Conservation (phyloP, 2,797 vertebrate species). For the Tapera naevia region DNA sequence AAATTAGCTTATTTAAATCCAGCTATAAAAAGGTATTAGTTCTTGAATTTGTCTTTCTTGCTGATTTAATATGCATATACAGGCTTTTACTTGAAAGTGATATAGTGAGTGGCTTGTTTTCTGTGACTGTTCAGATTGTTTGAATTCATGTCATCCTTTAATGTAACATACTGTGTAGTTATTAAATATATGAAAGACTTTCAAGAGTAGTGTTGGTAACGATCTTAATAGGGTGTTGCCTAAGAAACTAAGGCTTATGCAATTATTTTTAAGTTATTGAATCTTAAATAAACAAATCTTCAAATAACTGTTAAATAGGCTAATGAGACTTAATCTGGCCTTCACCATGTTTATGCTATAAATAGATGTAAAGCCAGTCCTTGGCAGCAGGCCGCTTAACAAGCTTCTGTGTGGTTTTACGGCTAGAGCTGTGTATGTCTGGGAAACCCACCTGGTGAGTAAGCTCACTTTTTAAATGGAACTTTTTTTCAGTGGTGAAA, state of each 20-base stretch:
- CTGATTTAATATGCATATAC: not conserved
- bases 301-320: constrained; percentile 49
- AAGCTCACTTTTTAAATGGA: not conserved
- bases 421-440: constrained; percentile 7
- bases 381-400: constrained; percentile 48
- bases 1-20: constrained; percentile 60
- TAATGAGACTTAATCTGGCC: constrained; percentile 63
- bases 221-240: not conserved
- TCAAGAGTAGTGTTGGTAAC: not conserved
- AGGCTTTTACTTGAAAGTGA: constrained; percentile 15
- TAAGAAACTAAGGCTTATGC: not conserved
- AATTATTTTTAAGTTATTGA: constrained; percentile 38
- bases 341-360: constrained; percentile 44
- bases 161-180: not conserved
- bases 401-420: constrained; percentile 51
- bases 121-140: not conserved
- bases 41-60: constrained; percentile 28
- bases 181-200: not conserved
- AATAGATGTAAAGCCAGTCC: constrained; percentile 61
- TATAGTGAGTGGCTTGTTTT: not conserved
- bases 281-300: constrained; percentile 57
- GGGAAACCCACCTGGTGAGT: constrained; percentile 16
- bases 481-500: not conserved
- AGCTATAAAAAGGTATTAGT: constrained; percentile 37
- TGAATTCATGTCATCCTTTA: not conserved